Evolutionary conservation across 1,140 invertebrate genomes (phyloP).

Genomic region (Diachasmimorpha longicaudata): DNA sequence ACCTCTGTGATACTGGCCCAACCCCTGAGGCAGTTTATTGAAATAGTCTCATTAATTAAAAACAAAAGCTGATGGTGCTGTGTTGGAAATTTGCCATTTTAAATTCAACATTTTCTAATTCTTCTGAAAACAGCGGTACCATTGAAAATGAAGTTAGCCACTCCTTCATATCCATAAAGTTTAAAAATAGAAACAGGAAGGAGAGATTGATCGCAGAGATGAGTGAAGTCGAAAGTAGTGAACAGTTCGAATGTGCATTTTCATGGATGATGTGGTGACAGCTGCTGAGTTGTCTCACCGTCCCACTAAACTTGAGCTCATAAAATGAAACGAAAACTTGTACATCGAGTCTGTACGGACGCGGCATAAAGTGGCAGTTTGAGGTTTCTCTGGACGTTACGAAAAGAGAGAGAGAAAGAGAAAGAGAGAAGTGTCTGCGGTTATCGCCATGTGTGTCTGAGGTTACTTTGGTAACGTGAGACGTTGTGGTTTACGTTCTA

Average conservation of each 20-base stretch:
- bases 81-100: no score
- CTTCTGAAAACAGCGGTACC: not conserved
- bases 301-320: not conserved
- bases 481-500: not conserved
- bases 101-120: no score
- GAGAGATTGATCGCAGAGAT: not conserved
- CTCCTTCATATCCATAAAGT: not conserved
- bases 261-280: not conserved
- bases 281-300: not conserved
- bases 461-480: not conserved
- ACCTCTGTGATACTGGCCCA: not conserved
- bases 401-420: not conserved
- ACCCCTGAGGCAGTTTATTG: no score
- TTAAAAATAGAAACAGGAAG: not conserved
- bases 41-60: no score
- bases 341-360: not conserved
- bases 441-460: not conserved
- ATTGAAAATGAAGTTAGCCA: not conserved
- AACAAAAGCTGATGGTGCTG: no score
- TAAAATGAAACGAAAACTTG: not conserved
- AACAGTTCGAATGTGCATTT: not conserved
- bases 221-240: not conserved
- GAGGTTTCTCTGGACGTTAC: constrained; percentile 1
- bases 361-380: not conserved
- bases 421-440: not conserved